Conservation (phyloP, 2,797 vertebrate species). For the Spea hammondii region DNA sequence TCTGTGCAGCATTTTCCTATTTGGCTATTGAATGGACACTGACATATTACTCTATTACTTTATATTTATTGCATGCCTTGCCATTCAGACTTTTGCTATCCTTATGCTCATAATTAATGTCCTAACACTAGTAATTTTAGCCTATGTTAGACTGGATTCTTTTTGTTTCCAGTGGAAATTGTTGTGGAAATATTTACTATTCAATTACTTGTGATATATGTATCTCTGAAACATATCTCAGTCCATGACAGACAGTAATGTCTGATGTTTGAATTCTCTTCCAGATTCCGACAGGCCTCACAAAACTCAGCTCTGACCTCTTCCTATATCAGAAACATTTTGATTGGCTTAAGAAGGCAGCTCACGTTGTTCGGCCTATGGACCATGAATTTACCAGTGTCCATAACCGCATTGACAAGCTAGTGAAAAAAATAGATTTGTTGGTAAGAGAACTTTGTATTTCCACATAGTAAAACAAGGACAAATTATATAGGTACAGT, state of each 20-base stretch:
- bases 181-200: too few species aligned
- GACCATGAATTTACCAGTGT: slow-evolving; percentile 59
- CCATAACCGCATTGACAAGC: slow-evolving; percentile 53
- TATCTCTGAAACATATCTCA: too few species aligned
- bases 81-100: not conserved
- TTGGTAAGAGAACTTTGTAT: slow-evolving; percentile 35
- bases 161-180: too few species aligned
- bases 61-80: slow-evolving; percentile 9
- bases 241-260: not conserved
- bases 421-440: slow-evolving; percentile 52
- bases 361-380: slow-evolving; percentile 55
- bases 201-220: too few species aligned
- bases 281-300: slow-evolving; percentile 24
- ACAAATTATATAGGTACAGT: not conserved
- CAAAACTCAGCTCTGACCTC: slow-evolving; percentile 52
- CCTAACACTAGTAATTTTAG: too few species aligned
- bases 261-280: not conserved
- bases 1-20: slow-evolving; percentile 26
- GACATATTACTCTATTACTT: not conserved
- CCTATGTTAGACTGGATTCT: too few species aligned
- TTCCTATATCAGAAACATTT: slow-evolving; percentile 55
- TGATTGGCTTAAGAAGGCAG: slow-evolving; percentile 62
- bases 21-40: slow-evolving; percentile 15
- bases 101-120: too few species aligned
- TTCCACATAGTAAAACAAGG: not conserved